These are phyloP conservation scores for Scaptomyza hsui DNA, from an alignment of 1,140 invertebrate genomes.

Conservation along the genomic window DNA sequence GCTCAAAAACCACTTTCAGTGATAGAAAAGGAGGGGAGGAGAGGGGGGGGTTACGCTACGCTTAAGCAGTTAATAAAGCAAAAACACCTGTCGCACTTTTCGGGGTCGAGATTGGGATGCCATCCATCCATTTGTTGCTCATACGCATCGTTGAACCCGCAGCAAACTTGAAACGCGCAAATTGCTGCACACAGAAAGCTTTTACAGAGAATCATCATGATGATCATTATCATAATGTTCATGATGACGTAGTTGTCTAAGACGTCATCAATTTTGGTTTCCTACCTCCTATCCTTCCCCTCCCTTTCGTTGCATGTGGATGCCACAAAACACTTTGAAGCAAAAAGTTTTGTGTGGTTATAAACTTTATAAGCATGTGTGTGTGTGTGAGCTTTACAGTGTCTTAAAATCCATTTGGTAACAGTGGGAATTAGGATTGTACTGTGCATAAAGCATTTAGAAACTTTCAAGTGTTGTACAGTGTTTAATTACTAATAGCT, in stretches of 20 bases:
- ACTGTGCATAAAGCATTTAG: no score
- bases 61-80: constrained; percentile 66
- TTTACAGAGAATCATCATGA: constrained; percentile 34
- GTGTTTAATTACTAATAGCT: no score
- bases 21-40: background rate
- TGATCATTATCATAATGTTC: constrained; percentile 21
- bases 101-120: background rate
- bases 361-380: background rate
- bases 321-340: constrained; percentile 69
- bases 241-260: constrained; percentile 34
- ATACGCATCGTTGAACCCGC: constrained; percentile 52
- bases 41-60: background rate
- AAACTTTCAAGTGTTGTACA: no score
- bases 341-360: constrained; percentile 59
- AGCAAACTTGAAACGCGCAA: constrained; percentile 46
- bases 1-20: constrained; percentile 14
- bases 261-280: constrained; percentile 65
- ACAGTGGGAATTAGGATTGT: background rate
- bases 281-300: background rate
- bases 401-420: constrained; percentile 4
- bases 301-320: constrained; percentile 19
- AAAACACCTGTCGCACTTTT: constrained; percentile 73
- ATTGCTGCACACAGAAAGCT: constrained; percentile 34
- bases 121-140: constrained; percentile 33
- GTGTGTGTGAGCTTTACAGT: constrained; percentile 45